A percentile compares a stretch with the other conserved stretches of the same genome.
These are phyloP conservation scores for Sporophila hypoxantha DNA, from an alignment of 2,113 vertebrate species.

Conservation along the genomic window DNA sequence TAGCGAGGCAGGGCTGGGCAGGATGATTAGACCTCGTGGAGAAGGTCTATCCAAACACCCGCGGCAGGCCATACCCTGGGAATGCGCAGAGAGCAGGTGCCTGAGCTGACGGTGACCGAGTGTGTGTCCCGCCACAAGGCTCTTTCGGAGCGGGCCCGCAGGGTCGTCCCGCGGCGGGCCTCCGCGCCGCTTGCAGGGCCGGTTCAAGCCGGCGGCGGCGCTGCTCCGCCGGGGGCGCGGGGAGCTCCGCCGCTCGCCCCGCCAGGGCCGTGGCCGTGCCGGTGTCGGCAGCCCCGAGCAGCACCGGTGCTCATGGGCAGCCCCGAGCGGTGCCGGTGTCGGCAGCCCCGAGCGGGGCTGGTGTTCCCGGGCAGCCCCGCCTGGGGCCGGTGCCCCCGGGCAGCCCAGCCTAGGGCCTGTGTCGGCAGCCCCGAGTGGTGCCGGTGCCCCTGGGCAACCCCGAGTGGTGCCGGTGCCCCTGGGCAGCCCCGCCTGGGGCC, in stretches of 20 bases:
- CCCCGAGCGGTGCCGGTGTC: accelerated
- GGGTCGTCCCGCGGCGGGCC: not conserved
- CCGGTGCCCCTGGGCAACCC: no score
- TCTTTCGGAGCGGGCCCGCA: accelerated
- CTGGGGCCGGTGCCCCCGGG: accelerated
- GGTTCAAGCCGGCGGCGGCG: not conserved
- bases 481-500: no score
- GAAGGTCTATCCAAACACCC: not conserved
- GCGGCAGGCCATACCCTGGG: no score
- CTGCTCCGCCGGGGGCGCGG: no score
- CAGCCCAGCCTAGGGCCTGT: accelerated
- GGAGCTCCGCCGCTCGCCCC: no score
- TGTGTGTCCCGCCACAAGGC: accelerated
- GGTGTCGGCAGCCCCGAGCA: no score
- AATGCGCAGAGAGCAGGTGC: accelerated
- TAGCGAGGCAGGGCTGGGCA: not conserved
- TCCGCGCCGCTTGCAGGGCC: not conserved
- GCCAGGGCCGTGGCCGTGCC: accelerated
- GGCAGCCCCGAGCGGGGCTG: no score
- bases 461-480: accelerated
- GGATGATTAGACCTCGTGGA: not conserved
- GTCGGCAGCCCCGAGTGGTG: no score
- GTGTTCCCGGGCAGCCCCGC: not conserved
- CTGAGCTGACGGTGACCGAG: not conserved
- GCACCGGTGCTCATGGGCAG: no score